Conservation (phyloP, 1,140 invertebrate genomes). For the Magallana gigas region DNA sequence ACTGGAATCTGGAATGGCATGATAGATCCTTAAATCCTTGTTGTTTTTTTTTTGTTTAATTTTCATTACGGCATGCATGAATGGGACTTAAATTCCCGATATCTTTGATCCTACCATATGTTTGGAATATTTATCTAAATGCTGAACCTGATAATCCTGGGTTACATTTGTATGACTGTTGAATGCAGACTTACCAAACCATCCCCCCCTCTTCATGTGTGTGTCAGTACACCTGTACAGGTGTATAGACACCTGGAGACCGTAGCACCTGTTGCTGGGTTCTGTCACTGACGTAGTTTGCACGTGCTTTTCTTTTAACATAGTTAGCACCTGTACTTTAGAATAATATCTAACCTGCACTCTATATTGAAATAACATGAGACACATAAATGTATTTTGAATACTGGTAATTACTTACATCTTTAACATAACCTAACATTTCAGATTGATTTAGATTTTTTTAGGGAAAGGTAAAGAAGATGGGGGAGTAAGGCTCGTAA, state of each 20-base stretch:
- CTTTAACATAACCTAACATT: too few species aligned
- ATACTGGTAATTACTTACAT: too few species aligned
- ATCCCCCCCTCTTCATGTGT: background rate
- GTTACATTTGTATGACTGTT: background rate
- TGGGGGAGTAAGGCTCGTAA: too few species aligned
- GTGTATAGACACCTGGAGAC: background rate
- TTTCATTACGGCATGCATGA: conserved; percentile 1
- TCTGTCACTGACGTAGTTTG: conserved; percentile 12
- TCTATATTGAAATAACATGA: background rate
- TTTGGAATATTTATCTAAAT: background rate
- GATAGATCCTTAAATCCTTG: background rate
- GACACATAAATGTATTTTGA: too few species aligned
- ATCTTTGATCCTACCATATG: too few species aligned
- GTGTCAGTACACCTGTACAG: background rate
- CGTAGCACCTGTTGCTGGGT: too few species aligned
- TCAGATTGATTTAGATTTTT: too few species aligned
- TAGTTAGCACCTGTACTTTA: background rate
- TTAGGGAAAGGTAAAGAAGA: too few species aligned
- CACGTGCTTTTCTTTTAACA: conserved; percentile 7
- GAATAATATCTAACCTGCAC: conserved; percentile 7
- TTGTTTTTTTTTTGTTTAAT: background rate
- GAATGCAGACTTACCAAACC: conserved; percentile 10
- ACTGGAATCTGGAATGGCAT: background rate
- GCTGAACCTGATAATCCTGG: background rate
- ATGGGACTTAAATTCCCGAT: background rate